Evolutionary conservation across 2,888 invertebrate genomes (phyloP).

Genomic region (Ophion ellenae): DNA sequence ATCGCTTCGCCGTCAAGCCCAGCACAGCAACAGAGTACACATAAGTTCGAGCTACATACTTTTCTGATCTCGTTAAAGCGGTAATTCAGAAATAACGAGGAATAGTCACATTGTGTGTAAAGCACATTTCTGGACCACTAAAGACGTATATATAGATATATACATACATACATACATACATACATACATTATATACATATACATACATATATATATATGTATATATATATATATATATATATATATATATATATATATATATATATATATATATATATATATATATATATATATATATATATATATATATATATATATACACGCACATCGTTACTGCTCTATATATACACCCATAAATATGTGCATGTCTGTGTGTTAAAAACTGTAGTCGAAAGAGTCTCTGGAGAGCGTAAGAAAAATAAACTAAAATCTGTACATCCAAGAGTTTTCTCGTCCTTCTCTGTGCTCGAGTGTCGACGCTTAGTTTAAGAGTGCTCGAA

Average conservation of each 20-base stretch:
- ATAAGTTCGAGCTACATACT: constrained; percentile 45
- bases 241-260: neutral
- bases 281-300: too few species aligned
- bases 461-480: neutral
- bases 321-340: too few species aligned
- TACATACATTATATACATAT: too few species aligned
- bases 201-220: neutral
- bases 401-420: neutral
- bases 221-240: too few species aligned
- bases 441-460: neutral
- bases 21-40: neutral
- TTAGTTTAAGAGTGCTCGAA: neutral
- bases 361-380: neutral
- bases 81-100: constrained; percentile 78
- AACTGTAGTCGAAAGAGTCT: constrained; percentile 17
- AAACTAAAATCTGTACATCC: neutral
- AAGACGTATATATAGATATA: neutral
- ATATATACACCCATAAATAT: too few species aligned
- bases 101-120: constrained; percentile 64
- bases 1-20: constrained; percentile 6
- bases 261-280: too few species aligned
- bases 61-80: constrained; percentile 74
- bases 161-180: too few species aligned
- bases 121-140: neutral
- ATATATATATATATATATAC: too few species aligned